Evolutionary conservation across 2,113 vertebrate genomes (phyloP), one percentile per base, ranked within the genome.

Genomic region (Chrysochloris asiatica): DNA sequence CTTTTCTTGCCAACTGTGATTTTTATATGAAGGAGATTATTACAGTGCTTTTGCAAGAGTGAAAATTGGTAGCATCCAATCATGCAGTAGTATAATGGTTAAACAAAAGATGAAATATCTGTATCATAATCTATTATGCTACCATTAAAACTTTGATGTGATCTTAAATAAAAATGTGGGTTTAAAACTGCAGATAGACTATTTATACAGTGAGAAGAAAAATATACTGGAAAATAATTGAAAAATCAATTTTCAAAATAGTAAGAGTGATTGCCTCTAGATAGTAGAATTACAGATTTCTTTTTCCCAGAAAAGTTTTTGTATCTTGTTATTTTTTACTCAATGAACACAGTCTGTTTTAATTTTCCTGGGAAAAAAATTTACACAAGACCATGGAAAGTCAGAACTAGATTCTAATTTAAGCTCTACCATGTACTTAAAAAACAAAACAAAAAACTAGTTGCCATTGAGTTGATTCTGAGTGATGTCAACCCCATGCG

Each of bases 131-230:
- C 76, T 52, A 54, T 92, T 78, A 83, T 81, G 14, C 33, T 73
- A 83, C 69, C 72, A 83, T 83, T 93, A 81, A 94, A 90, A 92
- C 28, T 80, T 90, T 90, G 76, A 90, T 76, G 47, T 88, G 83
- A 95, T 86, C 43, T 91, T 89, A 92, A 88, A 76, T 67, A 38
- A 69, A 95, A 79, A 10, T 36, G 84, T 56, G 54, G 28, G 77
- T 89, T 65, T 94, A n/a, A 93, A 94, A 81, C 80, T 92, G 86
- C 81, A 78, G 65, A 24, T 83, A 38, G 63, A 38, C 45, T 69
- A 79, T 72, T 61, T 88, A 81, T 92, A 82, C 85, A 81, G 73
- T 86, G 65, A 89, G 80, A 90, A 96, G 43, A 38, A 75, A 95
- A 92, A 63, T 89, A 88, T 56, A 8, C 67, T 92, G 63, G n/a